These are phyloP conservation scores for Amblyornis subalaris DNA, from an alignment of 2,113 vertebrate species.

Conservation along the genomic window DNA sequence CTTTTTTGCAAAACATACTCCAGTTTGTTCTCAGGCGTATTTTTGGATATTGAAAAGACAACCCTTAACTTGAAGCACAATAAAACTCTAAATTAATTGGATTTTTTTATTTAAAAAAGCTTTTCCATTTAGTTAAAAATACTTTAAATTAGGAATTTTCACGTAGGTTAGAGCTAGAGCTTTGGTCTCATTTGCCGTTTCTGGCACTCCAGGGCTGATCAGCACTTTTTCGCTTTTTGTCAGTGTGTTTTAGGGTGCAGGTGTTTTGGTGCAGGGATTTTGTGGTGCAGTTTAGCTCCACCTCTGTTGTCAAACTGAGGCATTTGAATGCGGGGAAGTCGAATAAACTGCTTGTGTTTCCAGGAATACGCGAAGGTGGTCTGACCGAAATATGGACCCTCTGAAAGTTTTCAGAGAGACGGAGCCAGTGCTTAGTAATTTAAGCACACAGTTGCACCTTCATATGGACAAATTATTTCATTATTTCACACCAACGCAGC, in stretches of 20 bases:
- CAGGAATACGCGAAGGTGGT: neutral
- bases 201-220: neutral
- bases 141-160: neutral
- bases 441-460: neutral
- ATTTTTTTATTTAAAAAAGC: neutral
- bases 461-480: no score
- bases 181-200: neutral
- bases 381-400: rapidly evolving
- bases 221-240: neutral
- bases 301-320: neutral
- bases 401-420: neutral
- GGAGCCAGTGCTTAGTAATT: rapidly evolving
- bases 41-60: neutral
- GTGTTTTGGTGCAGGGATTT: neutral
- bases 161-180: neutral
- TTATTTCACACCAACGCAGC: neutral
- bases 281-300: neutral
- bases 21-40: neutral
- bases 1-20: neutral
- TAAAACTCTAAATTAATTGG: neutral
- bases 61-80: neutral
- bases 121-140: neutral
- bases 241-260: neutral
- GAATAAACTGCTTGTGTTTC: neutral
- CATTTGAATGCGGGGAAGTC: rapidly evolving